Evolutionary conservation across 2,797 vertebrate species (phyloP), one percentile per base, ranked within the genome.

Genomic region (Danionella dracula): DNA sequence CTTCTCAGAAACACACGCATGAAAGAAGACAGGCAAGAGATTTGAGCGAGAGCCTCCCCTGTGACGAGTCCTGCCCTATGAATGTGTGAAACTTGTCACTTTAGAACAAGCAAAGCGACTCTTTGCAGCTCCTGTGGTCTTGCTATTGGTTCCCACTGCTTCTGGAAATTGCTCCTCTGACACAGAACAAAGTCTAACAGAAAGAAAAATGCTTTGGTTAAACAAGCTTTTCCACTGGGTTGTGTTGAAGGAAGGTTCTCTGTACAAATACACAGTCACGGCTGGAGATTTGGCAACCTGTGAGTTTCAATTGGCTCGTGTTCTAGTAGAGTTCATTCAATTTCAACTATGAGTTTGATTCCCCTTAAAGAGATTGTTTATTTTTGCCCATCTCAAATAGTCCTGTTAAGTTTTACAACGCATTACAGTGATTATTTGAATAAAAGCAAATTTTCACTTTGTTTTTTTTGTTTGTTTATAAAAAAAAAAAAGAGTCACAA

Each of bases 31-130:
- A 21, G 53, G 17, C 23, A 53, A 55, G 31, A 65, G n/a, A 42
- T 55, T 56, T 66, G 16, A 19, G 38, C 6, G 9, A 37, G 29
- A 49, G 49, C 31, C 40, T 60, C 55, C 60, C 13, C 45, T 12
- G 15, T 49, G 23, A 40, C 7, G 27, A 49, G 37, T n/a, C 50
- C 11, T 51, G 20, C 62, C 74, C 76, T 78, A 71, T 70, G 69
- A 74, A 74, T 76, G 77, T 58, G 53, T 67, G 42, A 73, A 77
- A 82, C 77, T 78, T 80, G 73, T 83, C 71, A 72, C 85, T 82
- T 70, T 79, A 72, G 74, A 79, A 75, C 56, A 13, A 53, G 77
- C 78, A 72, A 76, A 77, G 53, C 68, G 70, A 76, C 79, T 80
- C 73, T 72, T 72, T 73, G 55, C 29, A 27, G 41, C 54, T 68